Evolutionary conservation across 2,113 vertebrate genomes (phyloP), one percentile per base, ranked within the genome.

Genomic region (Larimichthys polyactis): DNA sequence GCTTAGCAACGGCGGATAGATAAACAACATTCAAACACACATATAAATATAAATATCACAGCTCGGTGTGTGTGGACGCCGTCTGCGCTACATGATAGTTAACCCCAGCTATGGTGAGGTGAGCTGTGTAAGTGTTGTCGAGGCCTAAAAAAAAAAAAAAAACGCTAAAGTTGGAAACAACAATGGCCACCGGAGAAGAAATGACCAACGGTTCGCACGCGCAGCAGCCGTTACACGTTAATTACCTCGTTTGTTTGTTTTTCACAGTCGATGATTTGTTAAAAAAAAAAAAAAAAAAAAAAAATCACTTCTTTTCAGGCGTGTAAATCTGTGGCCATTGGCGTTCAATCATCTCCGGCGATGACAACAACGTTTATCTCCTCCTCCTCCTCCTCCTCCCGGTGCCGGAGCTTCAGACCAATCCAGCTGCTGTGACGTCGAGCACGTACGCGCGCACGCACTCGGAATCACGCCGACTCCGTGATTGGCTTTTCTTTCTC

Each of bases 271-370:
- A 1, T 22, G 59, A 74, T 60, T 36, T 54, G 78, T 62, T 24
- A 24, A 24, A 27, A 27, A 27, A 27, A 27, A 27, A 24, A 24
- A 27, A 27, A 27, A 27, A 27, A 27, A 27, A 27, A 27, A 27
- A 17, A 77, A 89, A 84, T 84, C 87, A 81, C 89, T 92, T 90
- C 81, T 90, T 90, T 82, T 86, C 91, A 90, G 49, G 88, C 86
- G 89, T 91, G 85, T 88, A 90, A 91, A 91, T 88, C 77, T 20
- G 80, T 59, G 84, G 72, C 81, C 90, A 85, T 91, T 46, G 75
- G 69, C 83, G 81, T 90, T 92, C 91, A 84, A 88, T 92, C 92
- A 88, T 88, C 80, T 86, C 86, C 55, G 40, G 54, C 67, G 83
- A 89, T 91, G 91, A 90, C 90, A 91, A 93, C 90, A 93, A 75